Evolutionary conservation across 2,113 vertebrate species (phyloP), one percentile per base, ranked within the genome.

Genomic region (Boulengeromyrus knoepffleri): DNA sequence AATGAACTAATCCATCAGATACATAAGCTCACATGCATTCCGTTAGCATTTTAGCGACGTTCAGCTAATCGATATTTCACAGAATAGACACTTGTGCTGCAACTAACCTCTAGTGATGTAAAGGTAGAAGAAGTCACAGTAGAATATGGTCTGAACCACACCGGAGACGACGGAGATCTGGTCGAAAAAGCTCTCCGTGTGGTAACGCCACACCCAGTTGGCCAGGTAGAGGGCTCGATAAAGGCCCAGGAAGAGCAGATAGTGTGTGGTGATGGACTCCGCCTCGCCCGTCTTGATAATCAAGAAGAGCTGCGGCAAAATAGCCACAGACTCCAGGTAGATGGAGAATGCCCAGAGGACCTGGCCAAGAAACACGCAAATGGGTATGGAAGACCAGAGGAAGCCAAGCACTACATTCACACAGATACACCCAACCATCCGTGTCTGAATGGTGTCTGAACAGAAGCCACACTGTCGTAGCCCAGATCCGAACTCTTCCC

Each of bases 261-360:
- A 99, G 89, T 99, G 99, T 0, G 97, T 98, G 0, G 99, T 99
- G 94, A 99, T 99, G 91, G 98, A 98, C 95, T 99, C 99, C 0
- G 98, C 98, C 94, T 99, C 98, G 0, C 99, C 98, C 0, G 98
- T 99, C 95, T 99, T 99, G 89, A 97, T 99, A 95, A 99, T 99
- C 98, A 99, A 98, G 93, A 99, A 99, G 62, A 99, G 97, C 93
- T 99, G 99, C 0, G 99, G 99, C 92, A 99, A 96, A 90, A 99
- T 99, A 89, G 99, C 97, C 92, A 99, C 98, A 0, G 98, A 96
- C 91, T 99, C 99, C 96, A 99, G 94, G 94, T 99, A 99, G 94
- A 99, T 99, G 62, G 99, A 99, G 94, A 99, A 99, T 2, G 99
- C 98, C 99, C 99, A 99, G 92, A 99, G 94, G 91, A 99, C 96